Conservation (phyloP, 2,797 vertebrate species). For the Ctenochaetus hawaiiensis region DNA sequence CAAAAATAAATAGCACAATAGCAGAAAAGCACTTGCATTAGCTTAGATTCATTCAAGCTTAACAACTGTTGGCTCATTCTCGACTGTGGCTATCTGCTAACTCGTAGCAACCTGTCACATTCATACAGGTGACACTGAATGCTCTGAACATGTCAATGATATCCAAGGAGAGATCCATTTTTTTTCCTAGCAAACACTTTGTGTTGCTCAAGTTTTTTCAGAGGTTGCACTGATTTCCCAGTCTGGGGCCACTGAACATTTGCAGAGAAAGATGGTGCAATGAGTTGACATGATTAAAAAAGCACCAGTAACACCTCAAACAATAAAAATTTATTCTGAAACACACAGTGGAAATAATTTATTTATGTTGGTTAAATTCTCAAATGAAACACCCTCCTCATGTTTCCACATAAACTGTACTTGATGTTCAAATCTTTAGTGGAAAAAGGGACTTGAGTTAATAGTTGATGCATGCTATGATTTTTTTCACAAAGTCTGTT, state of each 20-base stretch:
- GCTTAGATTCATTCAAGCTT: constrained; percentile 25
- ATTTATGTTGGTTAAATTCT: background rate
- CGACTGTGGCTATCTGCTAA: constrained; percentile 25
- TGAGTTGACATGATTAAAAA: background rate
- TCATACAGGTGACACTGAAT: background rate
- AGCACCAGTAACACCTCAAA: background rate
- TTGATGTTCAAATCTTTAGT: background rate
- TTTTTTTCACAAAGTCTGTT: background rate
- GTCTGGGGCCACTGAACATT: too few species aligned
- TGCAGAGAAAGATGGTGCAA: background rate
- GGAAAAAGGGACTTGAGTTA: background rate
- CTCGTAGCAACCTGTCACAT: constrained; percentile 20
- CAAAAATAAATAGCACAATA: too few species aligned
- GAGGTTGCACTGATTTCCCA: background rate
- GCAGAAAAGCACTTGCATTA: constrained; percentile 21
- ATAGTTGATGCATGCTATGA: background rate
- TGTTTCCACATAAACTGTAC: background rate
- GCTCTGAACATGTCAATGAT: background rate
- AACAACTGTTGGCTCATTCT: constrained; percentile 23
- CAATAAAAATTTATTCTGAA: background rate
- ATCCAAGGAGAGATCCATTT: background rate
- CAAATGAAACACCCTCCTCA: background rate
- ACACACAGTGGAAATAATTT: background rate
- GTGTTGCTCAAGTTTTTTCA: background rate
- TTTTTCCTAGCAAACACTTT: background rate